A percentile compares a stretch with the other conserved stretches of the same genome.
These are phyloP conservation scores for Megaustenia siamemsis DNA, from an alignment of 2,888 invertebrate species.

Conservation along the genomic window DNA sequence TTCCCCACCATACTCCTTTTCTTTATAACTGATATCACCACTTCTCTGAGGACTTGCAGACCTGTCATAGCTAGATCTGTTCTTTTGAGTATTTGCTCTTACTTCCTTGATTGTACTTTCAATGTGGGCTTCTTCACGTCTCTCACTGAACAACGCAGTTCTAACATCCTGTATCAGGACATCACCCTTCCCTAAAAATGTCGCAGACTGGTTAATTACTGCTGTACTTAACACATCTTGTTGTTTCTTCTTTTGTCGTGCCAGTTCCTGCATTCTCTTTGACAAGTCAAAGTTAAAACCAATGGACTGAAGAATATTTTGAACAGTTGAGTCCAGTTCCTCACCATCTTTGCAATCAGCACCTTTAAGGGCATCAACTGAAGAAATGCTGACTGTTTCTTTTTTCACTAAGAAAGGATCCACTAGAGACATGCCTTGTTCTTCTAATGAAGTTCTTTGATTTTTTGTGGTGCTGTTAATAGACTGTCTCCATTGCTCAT, in stretches of 20 bases:
- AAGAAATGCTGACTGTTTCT: background rate
- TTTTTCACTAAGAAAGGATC: constrained; percentile 7
- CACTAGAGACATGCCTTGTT: background rate
- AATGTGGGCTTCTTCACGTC: constrained; percentile 9
- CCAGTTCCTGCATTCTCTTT: constrained; percentile 78
- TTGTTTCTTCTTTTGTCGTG: constrained; percentile 67
- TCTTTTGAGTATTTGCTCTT: constrained; percentile 19
- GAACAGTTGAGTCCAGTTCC: constrained; percentile 73
- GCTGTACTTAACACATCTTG: constrained; percentile 43
- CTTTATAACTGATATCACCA: background rate
- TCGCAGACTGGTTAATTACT: constrained; percentile 68
- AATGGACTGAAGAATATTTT: constrained; percentile 78
- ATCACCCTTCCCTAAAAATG: constrained; percentile 59
- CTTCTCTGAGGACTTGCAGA: too few relatives aligned
- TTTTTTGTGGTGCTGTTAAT: constrained; percentile 26
- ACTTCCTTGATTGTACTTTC: constrained; percentile 44
- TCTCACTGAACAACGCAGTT: constrained; percentile 21
- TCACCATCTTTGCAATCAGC: constrained; percentile 43
- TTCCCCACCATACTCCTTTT: background rate
- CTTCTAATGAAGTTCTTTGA: background rate
- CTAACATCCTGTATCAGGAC: constrained; percentile 13
- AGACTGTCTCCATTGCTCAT: constrained; percentile 55
- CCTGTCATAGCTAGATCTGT: too few relatives aligned
- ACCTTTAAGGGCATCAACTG: background rate
- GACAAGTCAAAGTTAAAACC: constrained; percentile 79